Evolutionary conservation across 1,140 invertebrate species (phyloP), one percentile per base, ranked within the genome.

Genomic region (Procambarus clarkii): DNA sequence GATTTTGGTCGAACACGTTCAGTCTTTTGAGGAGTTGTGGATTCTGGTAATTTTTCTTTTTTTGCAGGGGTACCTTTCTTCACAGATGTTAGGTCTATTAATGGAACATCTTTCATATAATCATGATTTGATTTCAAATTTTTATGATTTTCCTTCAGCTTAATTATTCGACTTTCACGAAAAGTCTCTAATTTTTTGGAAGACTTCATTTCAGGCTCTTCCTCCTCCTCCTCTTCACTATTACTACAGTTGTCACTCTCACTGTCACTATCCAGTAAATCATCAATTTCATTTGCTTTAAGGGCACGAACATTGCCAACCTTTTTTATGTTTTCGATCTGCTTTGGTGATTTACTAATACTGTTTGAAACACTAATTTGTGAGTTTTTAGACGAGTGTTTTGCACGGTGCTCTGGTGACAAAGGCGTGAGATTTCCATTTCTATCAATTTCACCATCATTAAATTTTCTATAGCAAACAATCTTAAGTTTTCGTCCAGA

Each of bases 381-480:
- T 46, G 81, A 45, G 21, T 24, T 46, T 78, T 54, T 13, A 2
- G 48, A 45, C 81, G 86, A 88, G n/a, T 7, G 18, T 81, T 50
- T 69, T 21, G 24, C 7, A 9, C 78, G n/a, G n/a, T 46, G n/a
- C 8, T 69, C 60, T 54, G 88, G 88, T 78, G 82, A 91, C 82
- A 84, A 69, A 4, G 81, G n/a, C 0, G 88, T 91, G 7, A 60
- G 8, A n/a, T 50, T 48, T 24, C 90, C 90, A 82, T 91, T 76
- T n/a, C 58, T 86, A 48, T 91, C 90, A 58, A 91, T 82, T 74
- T 86, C 69, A 18, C 90, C 90, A 50, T 91, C 80, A 71, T 74
- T 60, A 2, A 91, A 71, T 50, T 58, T 82, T 46, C 84, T n/a
- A 81, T 91, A 91, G 24, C 90, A 91, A 7, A 86, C 44, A 54